Evolutionary conservation across 2,113 vertebrate species (phyloP), one percentile per base, ranked within the genome.

Genomic region (Theristicus caerulescens): DNA sequence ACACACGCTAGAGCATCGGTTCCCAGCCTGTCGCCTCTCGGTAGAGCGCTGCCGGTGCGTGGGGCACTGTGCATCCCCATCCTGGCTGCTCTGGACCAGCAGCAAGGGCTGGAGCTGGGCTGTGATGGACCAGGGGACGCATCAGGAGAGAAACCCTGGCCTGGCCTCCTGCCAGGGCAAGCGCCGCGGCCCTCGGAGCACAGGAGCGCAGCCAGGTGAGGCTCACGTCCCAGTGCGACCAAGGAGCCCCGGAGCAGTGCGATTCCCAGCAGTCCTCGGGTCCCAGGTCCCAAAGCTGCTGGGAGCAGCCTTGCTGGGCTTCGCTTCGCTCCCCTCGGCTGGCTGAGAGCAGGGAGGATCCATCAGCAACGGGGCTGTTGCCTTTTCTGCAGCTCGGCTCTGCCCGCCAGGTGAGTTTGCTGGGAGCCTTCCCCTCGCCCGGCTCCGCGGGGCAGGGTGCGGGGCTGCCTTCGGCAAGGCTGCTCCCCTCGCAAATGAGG

Each of bases 381-480:
- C 62, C 25, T 62, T 46, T 51, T 9, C 87, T 72, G 71, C 83
- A 69, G 51, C 38, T 82, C 10, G 11, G 36, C 51, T 34, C 66
- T 80, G 65, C 65, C 10, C 3, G 52, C 15, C 22, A 24, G n/a
- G 54, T 73, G 64, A 94, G 76, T 69, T 34, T 84, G 34, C 36
- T 40, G 9, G 10, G 25, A 67, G 61, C 31, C 25, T 66, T 17
- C 21, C 25, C 55, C 42, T 87, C 2, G 2, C 15, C 15, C 1
- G 0, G 6, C 52, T 40, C 69, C 1, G 0, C 13, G 25, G 32
- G n/a, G 34, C n/a, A 47, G 77, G 26, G 44, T 38, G 55, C 31
- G 25, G 69, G 69, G 34, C 32, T 64, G 46, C 71, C 29, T 16
- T 26, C 9, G 2, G 16, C 24, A 4, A 0, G 2, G 8, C 74